Conservation (phyloP, 2,113 vertebrate genomes). For the Ariopsis seemanni region DNA sequence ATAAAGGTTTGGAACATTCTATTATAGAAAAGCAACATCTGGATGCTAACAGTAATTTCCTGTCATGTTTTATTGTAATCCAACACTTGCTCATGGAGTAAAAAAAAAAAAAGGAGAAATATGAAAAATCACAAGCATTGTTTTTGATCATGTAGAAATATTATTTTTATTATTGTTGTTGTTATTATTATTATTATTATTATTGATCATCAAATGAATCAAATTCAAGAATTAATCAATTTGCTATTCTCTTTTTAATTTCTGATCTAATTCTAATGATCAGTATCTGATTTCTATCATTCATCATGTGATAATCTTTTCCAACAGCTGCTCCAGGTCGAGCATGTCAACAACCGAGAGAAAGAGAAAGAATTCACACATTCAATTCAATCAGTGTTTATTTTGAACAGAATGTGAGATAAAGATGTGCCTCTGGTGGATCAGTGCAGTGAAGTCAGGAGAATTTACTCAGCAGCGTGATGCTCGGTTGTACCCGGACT, state of each 20-base stretch:
- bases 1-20: background rate
- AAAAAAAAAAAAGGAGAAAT: background rate
- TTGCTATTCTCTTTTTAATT: background rate
- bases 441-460: background rate
- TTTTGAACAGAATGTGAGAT: too few species aligned
- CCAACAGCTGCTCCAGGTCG: background rate
- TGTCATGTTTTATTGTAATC: background rate
- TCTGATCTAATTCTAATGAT: background rate
- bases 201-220: background rate
- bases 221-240: background rate
- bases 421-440: background rate
- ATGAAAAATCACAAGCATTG: background rate
- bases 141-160: background rate
- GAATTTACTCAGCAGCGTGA: conserved; percentile 3
- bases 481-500: conserved; percentile 23
- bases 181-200: background rate
- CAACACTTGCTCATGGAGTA: background rate
- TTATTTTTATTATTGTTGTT: background rate
- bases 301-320: background rate
- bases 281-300: background rate
- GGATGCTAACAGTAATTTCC: background rate
- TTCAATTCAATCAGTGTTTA: background rate
- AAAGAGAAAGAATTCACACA: background rate
- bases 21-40: background rate
- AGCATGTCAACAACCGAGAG: conserved; percentile 3